phyloP scores from a whole-genome alignment of 1,140 invertebrate species.

The Zaprionus gabonicus region DNA sequence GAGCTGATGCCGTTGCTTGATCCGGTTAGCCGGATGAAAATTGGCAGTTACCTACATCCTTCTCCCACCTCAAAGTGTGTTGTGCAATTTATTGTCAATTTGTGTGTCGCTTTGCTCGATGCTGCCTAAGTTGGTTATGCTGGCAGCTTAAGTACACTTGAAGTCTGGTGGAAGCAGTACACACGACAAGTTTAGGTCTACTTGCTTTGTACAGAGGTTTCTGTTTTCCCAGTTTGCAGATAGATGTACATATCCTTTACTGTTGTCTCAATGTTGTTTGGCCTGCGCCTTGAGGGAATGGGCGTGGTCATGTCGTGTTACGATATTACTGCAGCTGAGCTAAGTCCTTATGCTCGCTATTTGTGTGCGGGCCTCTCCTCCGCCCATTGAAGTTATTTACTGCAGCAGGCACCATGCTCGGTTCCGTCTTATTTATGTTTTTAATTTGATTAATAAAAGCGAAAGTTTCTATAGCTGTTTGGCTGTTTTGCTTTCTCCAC shows the following conservation, averaged over 20 bases:
- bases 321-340: neutral
- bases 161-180: neutral
- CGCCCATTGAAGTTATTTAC: constrained; percentile 23
- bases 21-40: constrained; percentile 36
- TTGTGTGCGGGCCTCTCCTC: constrained; percentile 14
- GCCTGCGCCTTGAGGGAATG: neutral
- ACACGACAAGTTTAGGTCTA: neutral
- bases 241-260: neutral
- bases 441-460: constrained; percentile 47
- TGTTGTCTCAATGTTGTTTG: neutral
- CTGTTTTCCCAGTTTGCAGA: neutral
- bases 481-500: neutral
- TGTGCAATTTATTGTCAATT: constrained; percentile 71
- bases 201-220: neutral
- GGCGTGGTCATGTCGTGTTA: neutral
- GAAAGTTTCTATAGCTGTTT: constrained; percentile 53
- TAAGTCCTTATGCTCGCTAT: constrained; percentile 18
- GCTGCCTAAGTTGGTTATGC: constrained; percentile 29
- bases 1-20: constrained; percentile 30
- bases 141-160: neutral
- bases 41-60: neutral
- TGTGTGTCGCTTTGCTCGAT: constrained; percentile 26
- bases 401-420: constrained; percentile 23
- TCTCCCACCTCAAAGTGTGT: constrained; percentile 14
- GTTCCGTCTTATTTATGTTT: constrained; percentile 64